These are phyloP conservation scores for Aspiorhynchus laticeps DNA, from an alignment of 2,113 vertebrate species.

Conservation along the genomic window DNA sequence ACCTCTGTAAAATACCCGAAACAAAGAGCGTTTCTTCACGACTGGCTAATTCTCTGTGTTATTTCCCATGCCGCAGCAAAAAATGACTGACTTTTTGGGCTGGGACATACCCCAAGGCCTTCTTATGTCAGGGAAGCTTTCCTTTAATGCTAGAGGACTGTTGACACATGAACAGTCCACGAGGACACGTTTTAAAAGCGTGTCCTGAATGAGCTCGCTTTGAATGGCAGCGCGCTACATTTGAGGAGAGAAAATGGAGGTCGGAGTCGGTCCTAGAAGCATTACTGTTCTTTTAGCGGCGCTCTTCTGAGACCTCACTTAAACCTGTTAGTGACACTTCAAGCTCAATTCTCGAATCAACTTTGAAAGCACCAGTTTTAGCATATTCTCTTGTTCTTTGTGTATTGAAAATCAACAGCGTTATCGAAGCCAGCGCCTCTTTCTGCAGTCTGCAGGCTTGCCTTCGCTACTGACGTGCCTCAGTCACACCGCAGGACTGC, in stretches of 20 bases:
- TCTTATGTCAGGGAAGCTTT: constrained; percentile 27
- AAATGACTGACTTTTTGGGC: constrained; percentile 13
- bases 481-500: constrained; percentile 30
- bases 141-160: constrained; percentile 24
- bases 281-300: constrained; percentile 27
- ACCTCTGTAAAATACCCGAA: constrained; percentile 47
- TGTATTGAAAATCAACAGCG: constrained; percentile 13
- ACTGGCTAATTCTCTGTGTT: constrained; percentile 40
- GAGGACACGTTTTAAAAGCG: constrained; percentile 36
- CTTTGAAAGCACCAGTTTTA: constrained; percentile 33
- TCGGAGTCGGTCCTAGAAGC: constrained; percentile 17
- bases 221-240: constrained; percentile 26
- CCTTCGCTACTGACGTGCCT: constrained; percentile 24
- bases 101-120: constrained; percentile 26
- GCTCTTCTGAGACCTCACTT: constrained; percentile 34
- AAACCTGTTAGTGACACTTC: constrained; percentile 47
- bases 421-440: constrained; percentile 23
- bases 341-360: constrained; percentile 35
- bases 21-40: constrained; percentile 41
- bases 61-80: constrained; percentile 22
- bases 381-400: constrained; percentile 23
- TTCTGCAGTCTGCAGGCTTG: constrained; percentile 12
- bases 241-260: constrained; percentile 37
- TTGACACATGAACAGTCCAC: constrained; percentile 41
- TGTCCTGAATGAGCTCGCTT: constrained; percentile 41